These are phyloP conservation scores for Corythornis vintsioides DNA, from an alignment of 2,113 vertebrate genomes.

Conservation along the genomic window DNA sequence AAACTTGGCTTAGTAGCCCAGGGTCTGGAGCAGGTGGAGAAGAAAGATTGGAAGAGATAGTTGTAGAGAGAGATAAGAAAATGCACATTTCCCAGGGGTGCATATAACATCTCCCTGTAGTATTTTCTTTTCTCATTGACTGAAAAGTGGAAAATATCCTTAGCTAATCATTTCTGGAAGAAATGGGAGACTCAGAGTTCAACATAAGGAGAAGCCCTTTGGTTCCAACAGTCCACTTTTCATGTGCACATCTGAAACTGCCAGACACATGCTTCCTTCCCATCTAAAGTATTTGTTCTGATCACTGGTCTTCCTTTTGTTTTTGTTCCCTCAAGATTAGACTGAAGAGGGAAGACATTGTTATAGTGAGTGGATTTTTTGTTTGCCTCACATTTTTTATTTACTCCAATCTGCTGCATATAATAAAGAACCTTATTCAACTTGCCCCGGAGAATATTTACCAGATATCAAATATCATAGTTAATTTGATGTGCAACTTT, in stretches of 20 bases:
- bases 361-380: background rate
- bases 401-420: background rate
- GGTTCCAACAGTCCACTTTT: slow-evolving; percentile 58
- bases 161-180: slow-evolving; percentile 67
- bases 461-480: slow-evolving; percentile 24
- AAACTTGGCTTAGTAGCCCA: background rate
- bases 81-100: slow-evolving; percentile 24
- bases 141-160: slow-evolving; percentile 64
- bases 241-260: slow-evolving; percentile 46
- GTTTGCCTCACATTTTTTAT: slow-evolving; percentile 14
- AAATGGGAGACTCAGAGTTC: slow-evolving; percentile 38
- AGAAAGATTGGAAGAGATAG: background rate
- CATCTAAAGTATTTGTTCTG: slow-evolving; percentile 46
- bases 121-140: slow-evolving; percentile 36
- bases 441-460: slow-evolving; percentile 19
- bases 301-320: slow-evolving; percentile 49
- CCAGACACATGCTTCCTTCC: slow-evolving; percentile 64
- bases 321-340: slow-evolving; percentile 3
- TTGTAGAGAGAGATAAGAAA: background rate
- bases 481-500: slow-evolving; percentile 33
- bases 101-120: slow-evolving; percentile 5
- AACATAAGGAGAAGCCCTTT: slow-evolving; percentile 54
- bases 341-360: background rate
- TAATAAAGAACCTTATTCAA: background rate
- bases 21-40: background rate